Percentiles rank a stretch among this genome's conserved stretches.
Conservation (phyloP, 2,888 invertebrate species). For the Stenurella melanura region DNA sequence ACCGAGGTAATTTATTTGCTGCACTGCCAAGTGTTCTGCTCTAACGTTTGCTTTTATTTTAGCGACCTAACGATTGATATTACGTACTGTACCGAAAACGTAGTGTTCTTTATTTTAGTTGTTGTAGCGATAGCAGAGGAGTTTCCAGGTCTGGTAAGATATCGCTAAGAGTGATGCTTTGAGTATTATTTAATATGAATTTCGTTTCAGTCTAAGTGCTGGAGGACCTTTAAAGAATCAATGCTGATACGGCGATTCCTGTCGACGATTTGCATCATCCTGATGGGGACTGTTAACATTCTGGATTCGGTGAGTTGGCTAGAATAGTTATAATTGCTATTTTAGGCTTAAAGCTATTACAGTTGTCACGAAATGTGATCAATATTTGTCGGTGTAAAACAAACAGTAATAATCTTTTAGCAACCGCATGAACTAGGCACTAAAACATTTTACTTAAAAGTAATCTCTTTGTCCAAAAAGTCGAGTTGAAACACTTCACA, state of each 20-base stretch:
- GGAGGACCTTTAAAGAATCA: slow-evolving; percentile 77
- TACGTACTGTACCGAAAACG: slow-evolving; percentile 62
- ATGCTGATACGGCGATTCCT: slow-evolving; percentile 76
- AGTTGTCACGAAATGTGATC: no score
- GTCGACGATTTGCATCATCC: slow-evolving; percentile 76
- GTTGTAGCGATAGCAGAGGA: slow-evolving; percentile 63
- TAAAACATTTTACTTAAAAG: no score
- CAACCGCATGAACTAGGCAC: no score
- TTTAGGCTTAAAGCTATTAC: no score
- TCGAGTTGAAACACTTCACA: no score
- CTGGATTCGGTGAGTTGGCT: slow-evolving; percentile 77
- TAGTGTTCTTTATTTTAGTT: slow-evolving; percentile 61
- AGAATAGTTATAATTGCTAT: no score
- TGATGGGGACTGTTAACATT: slow-evolving; percentile 77
- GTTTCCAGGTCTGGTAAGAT: slow-evolving; percentile 61
- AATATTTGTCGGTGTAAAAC: no score
- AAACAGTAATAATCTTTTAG: no score
- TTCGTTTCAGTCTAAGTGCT: slow-evolving; percentile 74
- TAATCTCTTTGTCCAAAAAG: no score
- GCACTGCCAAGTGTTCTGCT: no score
- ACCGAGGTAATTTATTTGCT: slow-evolving; percentile 72
- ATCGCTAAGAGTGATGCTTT: neutral
- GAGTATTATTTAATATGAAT: neutral
- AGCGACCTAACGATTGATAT: slow-evolving; percentile 63
- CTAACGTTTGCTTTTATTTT: slow-evolving; percentile 47